phyloP scores from a whole-genome alignment of 2,888 invertebrate species.

The Mantis religiosa region DNA sequence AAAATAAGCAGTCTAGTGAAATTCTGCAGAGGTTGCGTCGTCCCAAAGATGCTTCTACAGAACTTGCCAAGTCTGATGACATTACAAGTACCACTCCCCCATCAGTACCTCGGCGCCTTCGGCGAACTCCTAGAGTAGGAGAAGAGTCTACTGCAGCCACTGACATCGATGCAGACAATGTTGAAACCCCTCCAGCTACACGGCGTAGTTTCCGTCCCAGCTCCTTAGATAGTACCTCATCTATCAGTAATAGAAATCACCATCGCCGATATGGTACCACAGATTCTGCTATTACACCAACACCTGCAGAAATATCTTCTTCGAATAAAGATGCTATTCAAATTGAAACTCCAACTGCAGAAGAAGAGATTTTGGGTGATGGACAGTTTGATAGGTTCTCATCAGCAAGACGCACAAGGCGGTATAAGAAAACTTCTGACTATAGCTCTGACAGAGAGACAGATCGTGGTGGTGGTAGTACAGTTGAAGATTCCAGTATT shows the following conservation, averaged over 20 bases:
- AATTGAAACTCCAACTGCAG: not conserved
- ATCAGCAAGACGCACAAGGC: conserved; percentile 72
- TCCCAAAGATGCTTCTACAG: conserved; percentile 29
- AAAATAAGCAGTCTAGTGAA: not conserved
- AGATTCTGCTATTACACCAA: not conserved
- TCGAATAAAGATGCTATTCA: not conserved
- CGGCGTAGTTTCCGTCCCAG: conserved; percentile 57
- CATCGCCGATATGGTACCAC: not conserved
- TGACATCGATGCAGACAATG: conserved; percentile 84
- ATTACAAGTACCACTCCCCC: conserved; percentile 42
- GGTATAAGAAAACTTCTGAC: conserved; percentile 62
- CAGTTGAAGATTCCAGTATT: conserved; percentile 44
- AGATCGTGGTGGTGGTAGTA: conserved; percentile 38
- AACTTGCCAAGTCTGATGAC: conserved; percentile 36
- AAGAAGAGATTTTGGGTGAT: conserved; percentile 35
- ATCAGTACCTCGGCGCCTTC: conserved; percentile 35
- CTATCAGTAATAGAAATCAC: not conserved
- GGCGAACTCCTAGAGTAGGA: conserved; percentile 21
- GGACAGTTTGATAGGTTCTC: conserved; percentile 84
- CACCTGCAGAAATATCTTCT: not conserved
- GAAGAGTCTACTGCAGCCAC: conserved; percentile 33
- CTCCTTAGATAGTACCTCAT: conserved; percentile 38
- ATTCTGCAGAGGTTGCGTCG: conserved; percentile 32
- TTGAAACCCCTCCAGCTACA: conserved; percentile 82
- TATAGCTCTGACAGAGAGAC: conserved; percentile 40